Percentiles rank a stretch among this genome's conserved stretches.
Conservation (phyloP, 2,113 vertebrate species). For the Caretta caretta region DNA sequence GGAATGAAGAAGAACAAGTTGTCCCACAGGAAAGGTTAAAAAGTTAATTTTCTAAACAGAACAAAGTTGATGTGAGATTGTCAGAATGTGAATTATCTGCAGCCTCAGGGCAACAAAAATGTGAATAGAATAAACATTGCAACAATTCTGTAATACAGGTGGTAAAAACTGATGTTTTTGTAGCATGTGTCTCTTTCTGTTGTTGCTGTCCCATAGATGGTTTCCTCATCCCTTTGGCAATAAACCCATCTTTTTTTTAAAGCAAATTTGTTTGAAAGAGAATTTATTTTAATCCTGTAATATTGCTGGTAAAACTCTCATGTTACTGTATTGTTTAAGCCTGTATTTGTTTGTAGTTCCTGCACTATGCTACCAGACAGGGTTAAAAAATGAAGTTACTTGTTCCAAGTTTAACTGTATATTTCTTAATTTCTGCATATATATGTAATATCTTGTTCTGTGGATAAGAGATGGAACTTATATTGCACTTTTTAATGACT, state of each 20-base stretch:
- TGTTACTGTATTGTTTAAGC: background rate
- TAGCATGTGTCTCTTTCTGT: background rate
- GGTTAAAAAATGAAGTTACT: background rate
- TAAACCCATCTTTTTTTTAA: background rate
- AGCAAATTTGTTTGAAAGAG: background rate
- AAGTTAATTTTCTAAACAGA: background rate
- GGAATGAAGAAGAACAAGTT: background rate
- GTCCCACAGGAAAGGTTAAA: background rate
- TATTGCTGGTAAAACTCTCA: background rate
- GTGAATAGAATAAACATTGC: background rate
- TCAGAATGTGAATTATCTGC: background rate
- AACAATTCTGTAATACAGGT: background rate
- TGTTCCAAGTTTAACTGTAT: background rate
- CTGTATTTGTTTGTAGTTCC: background rate
- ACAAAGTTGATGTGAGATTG: background rate
- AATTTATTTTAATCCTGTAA: background rate
- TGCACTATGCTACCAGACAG: background rate
- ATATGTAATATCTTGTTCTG: background rate
- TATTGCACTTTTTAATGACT: constrained; percentile 1
- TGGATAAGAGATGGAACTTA: background rate
- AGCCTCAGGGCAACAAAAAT: background rate
- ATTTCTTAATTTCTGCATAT: background rate
- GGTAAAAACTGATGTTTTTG: background rate
- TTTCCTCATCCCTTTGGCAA: background rate
- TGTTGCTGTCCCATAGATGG: background rate